Conservation (phyloP, 2,888 invertebrate genomes). For the Habrosyne pyritoides region DNA sequence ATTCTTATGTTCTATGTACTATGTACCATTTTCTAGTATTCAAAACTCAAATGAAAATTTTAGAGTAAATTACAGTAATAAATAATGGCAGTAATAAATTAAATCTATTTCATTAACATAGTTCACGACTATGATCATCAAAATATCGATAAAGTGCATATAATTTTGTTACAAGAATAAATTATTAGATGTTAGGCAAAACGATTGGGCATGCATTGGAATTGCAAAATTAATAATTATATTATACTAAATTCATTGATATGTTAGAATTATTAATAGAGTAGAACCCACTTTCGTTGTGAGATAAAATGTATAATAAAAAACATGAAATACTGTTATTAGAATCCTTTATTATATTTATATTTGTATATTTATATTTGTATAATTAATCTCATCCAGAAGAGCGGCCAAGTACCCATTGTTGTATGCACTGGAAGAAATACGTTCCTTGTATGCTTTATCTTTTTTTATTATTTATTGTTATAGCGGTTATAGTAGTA, state of each 20-base stretch:
- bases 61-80: neutral
- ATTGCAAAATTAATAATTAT: neutral
- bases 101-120: slow-evolving; percentile 4
- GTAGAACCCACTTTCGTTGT: neutral
- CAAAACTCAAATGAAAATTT: too few species aligned
- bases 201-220: neutral
- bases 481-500: too few species aligned
- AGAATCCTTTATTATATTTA: too few species aligned
- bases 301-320: neutral
- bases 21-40: too few species aligned
- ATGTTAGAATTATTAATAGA: neutral
- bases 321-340: too few species aligned
- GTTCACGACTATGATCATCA: neutral
- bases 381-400: too few species aligned
- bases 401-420: too few species aligned
- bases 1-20: too few species aligned
- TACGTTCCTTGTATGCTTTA: too few species aligned
- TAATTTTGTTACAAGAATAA: neutral
- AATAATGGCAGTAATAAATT: neutral
- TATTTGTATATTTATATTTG: too few species aligned
- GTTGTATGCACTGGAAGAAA: too few species aligned
- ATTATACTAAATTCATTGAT: slow-evolving; percentile 1
- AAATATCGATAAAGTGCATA: slow-evolving; percentile 6
- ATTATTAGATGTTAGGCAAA: neutral
- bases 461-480: too few species aligned